A percentile compares a stretch with the other conserved stretches of the same genome.
Evolutionary conservation across 2,888 invertebrate genomes (phyloP).

Genomic region (Sericinus montela): DNA sequence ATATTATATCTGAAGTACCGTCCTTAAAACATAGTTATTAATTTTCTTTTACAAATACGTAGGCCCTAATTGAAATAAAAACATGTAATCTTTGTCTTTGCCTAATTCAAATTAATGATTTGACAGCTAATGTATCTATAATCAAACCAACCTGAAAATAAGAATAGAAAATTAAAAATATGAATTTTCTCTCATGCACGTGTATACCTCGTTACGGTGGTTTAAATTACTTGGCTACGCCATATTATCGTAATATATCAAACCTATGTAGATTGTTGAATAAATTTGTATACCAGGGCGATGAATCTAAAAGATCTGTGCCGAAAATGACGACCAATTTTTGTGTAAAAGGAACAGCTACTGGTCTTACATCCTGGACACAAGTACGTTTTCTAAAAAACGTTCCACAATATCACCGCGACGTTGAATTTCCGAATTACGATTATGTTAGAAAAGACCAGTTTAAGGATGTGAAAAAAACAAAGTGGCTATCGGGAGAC

Average conservation of each 20-base stretch:
- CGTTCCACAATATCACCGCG: slow-evolving; percentile 46
- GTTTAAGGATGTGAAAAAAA: slow-evolving; percentile 49
- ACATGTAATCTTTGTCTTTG: too few species aligned
- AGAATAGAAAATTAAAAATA: slow-evolving; percentile 17
- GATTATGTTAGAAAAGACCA: slow-evolving; percentile 55
- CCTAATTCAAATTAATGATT: too few species aligned
- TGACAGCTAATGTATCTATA: too few species aligned
- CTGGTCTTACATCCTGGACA: slow-evolving; percentile 36
- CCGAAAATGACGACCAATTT: neutral
- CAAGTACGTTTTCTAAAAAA: slow-evolving; percentile 53
- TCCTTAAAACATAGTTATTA: too few species aligned
- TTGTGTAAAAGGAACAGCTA: neutral
- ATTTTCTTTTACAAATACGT: too few species aligned
- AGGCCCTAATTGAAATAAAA: too few species aligned
- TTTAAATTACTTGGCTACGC: slow-evolving; percentile 26
- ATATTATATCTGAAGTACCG: too few species aligned
- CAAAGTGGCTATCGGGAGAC: slow-evolving; percentile 51
- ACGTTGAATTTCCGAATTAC: slow-evolving; percentile 54
- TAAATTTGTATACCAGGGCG: neutral
- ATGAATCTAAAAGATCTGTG: neutral
- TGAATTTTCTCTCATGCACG: slow-evolving; percentile 40
- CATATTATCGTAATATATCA: slow-evolving; percentile 30
- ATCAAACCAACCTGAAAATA: neutral
- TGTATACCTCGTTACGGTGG: slow-evolving; percentile 32
- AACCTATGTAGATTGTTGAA: neutral